Base-by-base conservation (phyloP, 2,888 invertebrate species). In the Nymphalis urticae region DNA sequence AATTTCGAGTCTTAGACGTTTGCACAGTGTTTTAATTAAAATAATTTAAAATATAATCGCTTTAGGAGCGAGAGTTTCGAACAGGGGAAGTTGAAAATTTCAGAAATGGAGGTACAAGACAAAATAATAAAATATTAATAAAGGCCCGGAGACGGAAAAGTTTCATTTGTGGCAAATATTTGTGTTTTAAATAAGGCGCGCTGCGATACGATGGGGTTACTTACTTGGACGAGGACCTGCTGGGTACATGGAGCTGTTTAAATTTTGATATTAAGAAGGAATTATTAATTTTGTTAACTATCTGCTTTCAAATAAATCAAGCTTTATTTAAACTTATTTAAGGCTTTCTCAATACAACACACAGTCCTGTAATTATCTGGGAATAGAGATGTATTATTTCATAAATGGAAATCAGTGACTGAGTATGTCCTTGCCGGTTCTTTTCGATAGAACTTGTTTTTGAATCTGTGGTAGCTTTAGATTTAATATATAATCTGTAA, bases 101-200 rank as follows among this genome's bases (percentile, higher is more conserved):
- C 80, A 82, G 85, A 84, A 89, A 88, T 84, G 86, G 81, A 82
- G 86, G 83, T 85, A 89, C 90, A 91, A 92, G 92, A 92, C 92
- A 92, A 91, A 92, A 92, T 92, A 92, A 92, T 92, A 92, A 91
- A 92, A 92, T 92, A 92, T 92, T 92, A 92, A 92, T 92, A 92
- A 90, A 85, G 85, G 90, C 87, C 82, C 83, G 85, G 87, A 89
- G 90, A 90, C 87, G 86, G 86, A 89, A 91, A 92, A 92, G 90
- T 92, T 92, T 88, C 86, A 86, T 86, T 81, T 77, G 75, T 72
- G 72, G 82, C 87, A 91, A 92, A 92, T 92, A 91, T 92, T 92
- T 92, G 90, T 91, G 87, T 92, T 92, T 90, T 79, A 92, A 92
- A 92, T 92, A 92, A 92, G 85, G 84, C 82, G 80, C 76, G 85